Percentiles rank a stretch among this genome's conserved stretches.
Evolutionary conservation across 1,140 invertebrate genomes (phyloP).

Genomic region (Eulimnadia texana): DNA sequence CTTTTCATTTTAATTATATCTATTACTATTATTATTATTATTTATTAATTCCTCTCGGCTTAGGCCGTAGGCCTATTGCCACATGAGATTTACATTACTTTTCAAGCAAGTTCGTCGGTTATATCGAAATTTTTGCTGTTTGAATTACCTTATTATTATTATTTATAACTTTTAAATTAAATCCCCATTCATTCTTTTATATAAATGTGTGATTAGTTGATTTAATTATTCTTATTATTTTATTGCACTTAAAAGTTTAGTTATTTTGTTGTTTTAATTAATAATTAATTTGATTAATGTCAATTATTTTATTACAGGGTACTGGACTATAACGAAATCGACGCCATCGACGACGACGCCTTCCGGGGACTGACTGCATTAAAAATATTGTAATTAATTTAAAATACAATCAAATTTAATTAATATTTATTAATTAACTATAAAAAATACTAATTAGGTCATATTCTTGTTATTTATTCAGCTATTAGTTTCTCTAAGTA

Average conservation of each 20-base stretch:
- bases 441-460: constrained; percentile 23
- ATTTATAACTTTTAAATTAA: constrained; percentile 3
- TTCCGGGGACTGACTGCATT: constrained; percentile 46
- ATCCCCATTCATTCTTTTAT: constrained; percentile 11
- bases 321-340: constrained; percentile 49
- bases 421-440: background rate
- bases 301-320: constrained; percentile 38
- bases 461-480: constrained; percentile 21
- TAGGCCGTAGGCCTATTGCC: too few species aligned
- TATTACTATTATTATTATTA: too few species aligned
- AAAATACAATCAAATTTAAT: constrained; percentile 15
- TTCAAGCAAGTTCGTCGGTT: too few species aligned
- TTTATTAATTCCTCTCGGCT: too few species aligned
- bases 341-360: constrained; percentile 42
- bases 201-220: constrained; percentile 19
- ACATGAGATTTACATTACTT: background rate
- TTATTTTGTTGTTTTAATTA: too few species aligned
- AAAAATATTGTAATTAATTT: constrained; percentile 51
- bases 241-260: too few species aligned
- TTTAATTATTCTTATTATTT: too few species aligned
- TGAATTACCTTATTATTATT: too few species aligned
- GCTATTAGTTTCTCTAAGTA: too few species aligned
- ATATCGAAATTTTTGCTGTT: too few species aligned
- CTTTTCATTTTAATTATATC: too few species aligned
- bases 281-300: constrained; percentile 6